phyloP scores from a whole-genome alignment of 2,888 invertebrate species.

The Gymnosoma rotundatum region DNA sequence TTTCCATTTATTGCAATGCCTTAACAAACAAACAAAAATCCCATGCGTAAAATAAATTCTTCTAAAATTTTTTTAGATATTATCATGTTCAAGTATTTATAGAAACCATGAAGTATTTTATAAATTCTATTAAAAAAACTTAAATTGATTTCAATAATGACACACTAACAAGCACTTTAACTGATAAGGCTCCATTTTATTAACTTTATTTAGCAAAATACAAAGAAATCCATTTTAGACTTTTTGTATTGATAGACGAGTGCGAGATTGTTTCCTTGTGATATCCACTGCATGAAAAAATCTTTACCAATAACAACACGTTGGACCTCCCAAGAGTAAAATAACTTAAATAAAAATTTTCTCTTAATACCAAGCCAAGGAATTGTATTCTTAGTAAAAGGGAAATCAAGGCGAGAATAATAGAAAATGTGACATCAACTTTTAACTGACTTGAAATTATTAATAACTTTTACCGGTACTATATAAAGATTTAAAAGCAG shows the following conservation, averaged over 20 bases:
- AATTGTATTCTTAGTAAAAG: constrained; percentile 4
- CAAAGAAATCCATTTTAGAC: too few relatives aligned
- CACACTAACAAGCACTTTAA: constrained; percentile 46
- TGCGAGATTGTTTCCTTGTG: background rate
- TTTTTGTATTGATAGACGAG: background rate
- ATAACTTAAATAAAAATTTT: constrained; percentile 38
- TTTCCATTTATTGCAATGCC: too few relatives aligned
- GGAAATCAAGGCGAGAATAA: constrained; percentile 17
- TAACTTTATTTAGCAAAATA: constrained; percentile 20
- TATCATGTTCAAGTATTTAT: background rate
- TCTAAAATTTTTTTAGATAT: constrained; percentile 1
- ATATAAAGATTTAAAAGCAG: background rate
- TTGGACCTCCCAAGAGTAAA: constrained; percentile 61
- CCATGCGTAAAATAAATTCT: constrained; percentile 37
- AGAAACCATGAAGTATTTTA: background rate
- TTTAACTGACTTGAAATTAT: constrained; percentile 19
- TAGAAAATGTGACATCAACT: constrained; percentile 50
- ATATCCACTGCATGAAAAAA: background rate
- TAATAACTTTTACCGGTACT: background rate
- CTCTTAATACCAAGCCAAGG: constrained; percentile 32
- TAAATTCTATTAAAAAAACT: constrained; percentile 46
- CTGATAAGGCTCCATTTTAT: constrained; percentile 51
- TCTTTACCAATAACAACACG: constrained; percentile 30
- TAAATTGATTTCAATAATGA: constrained; percentile 69
- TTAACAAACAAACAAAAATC: background rate